Evolutionary conservation across 2,888 invertebrate genomes (phyloP), one percentile per base, ranked within the genome.

Genomic region (Pandemis heparana): DNA sequence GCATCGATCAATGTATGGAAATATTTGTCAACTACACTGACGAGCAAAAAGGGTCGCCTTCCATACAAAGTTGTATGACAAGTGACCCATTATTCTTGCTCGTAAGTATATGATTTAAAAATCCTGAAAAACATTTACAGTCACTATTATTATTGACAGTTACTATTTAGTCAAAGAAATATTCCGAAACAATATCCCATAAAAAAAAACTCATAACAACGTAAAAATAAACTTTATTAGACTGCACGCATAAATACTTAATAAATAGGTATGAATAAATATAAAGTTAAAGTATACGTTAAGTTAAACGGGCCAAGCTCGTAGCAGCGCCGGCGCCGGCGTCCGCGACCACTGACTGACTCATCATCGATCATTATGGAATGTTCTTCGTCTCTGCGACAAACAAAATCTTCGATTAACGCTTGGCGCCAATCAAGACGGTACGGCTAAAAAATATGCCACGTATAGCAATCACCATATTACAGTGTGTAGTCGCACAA

Each of bases 351-450:
- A 16, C 16, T 53, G 16, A 16, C 16, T 18, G 16, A 53, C 16
- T 9, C 14, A 53, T 7, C 41, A 41, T 48, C 56, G 12, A 60
- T 62, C 62, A 62, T 62, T 62, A 41, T 16, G 62, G 41, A 62
- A 62, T 62, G 41, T 62, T 62, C 62, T 62, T 62, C 41, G 62
- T 41, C 41, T 62, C 62, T 62, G 62, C 62, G 14, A 41, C 16
- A 62, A 62, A 62, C 41, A 62, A 62, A 62, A 41, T 16, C 41
- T 10, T 18, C 16, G n/a, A 18, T 62, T 62, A 62, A 18, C 62
- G 32, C 59, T 59, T 5, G 32, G 32, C 59, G 23, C 59, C 32
- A 59, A 53, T 18, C 51, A 53, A 18, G 51, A 53, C 16, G 9
- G 14, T n/a, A 48, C n/a, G 48, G 48, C 48, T 14, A 48, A 14